These are phyloP conservation scores for Taphrorychus bicolor DNA, from an alignment of 2,888 invertebrate genomes.

Conservation along the genomic window DNA sequence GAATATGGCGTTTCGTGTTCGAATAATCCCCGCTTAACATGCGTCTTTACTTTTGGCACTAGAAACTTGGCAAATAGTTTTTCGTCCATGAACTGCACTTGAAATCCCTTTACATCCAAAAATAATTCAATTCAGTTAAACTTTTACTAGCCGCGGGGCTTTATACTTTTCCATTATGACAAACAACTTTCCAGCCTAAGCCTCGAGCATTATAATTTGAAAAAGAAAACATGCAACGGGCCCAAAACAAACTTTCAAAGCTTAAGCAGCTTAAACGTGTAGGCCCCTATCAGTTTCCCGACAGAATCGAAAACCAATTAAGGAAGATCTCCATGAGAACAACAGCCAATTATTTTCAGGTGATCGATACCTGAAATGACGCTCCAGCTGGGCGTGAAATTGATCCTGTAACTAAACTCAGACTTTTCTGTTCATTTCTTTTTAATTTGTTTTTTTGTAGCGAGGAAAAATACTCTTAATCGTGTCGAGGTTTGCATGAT, in stretches of 20 bases:
- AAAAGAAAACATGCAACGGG: not conserved
- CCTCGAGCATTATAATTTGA: too few relatives aligned
- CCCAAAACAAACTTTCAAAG: not conserved
- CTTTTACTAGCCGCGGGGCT: too few relatives aligned
- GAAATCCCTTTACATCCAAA: too few relatives aligned
- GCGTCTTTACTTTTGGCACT: too few relatives aligned
- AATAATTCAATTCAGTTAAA: too few relatives aligned
- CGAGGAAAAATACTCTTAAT: not conserved
- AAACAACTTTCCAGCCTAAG: too few relatives aligned
- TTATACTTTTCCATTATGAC: too few relatives aligned
- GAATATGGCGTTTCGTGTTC: too few relatives aligned
- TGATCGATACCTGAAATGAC: conserved; percentile 15
- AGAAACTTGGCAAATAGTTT: too few relatives aligned
- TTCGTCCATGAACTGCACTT: too few relatives aligned
- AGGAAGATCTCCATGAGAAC: conserved; percentile 14
- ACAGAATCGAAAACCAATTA: conserved; percentile 18
- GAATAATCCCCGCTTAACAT: too few relatives aligned
- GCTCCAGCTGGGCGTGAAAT: conserved; percentile 15
- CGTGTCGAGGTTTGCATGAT: not conserved
- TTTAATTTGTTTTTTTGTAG: not conserved
- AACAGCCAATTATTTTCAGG: conserved; percentile 22
- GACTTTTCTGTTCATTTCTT: not conserved
- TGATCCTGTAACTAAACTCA: conserved; percentile 9
- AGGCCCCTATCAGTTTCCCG: not conserved
- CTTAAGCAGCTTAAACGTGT: not conserved